Conservation (phyloP, 2,113 vertebrate genomes). For the Ciconia maguari region DNA sequence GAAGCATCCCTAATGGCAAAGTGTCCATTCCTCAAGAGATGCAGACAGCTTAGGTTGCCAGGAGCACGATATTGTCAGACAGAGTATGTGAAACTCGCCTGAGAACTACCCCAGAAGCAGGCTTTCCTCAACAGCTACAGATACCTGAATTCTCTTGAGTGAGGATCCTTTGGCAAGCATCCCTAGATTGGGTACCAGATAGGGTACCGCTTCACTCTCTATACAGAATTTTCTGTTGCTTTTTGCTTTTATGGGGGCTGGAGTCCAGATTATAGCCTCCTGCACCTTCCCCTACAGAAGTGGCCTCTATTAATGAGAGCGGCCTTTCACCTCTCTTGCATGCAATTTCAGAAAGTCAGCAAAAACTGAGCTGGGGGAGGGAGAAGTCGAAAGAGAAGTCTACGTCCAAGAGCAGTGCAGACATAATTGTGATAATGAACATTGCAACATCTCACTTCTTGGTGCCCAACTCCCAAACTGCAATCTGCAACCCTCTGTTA, state of each 20-base stretch:
- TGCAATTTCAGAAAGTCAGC: neutral
- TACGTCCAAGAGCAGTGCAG: neutral
- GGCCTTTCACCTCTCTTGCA: neutral
- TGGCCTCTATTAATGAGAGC: neutral
- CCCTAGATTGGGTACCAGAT: neutral
- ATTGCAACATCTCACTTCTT: neutral
- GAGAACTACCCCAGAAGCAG: neutral
- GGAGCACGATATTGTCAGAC: rapidly evolving
- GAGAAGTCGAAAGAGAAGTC: neutral
- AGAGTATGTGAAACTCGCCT: neutral
- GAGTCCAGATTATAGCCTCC: neutral
- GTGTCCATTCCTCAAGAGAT: neutral
- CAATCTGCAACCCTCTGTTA: neutral
- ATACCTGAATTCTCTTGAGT: neutral
- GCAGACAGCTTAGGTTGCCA: neutral
- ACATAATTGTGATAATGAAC: neutral
- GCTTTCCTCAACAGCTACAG: neutral
- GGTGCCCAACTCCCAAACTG: neutral
- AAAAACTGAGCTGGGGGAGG: neutral
- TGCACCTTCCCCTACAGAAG: neutral
- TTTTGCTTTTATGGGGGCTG: neutral
- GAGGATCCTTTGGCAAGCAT: neutral
- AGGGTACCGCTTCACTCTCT: neutral
- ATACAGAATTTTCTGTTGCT: neutral
- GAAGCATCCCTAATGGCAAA: neutral